Conservation (phyloP, 2,113 vertebrate genomes). For the Chinchilla lanigera region DNA sequence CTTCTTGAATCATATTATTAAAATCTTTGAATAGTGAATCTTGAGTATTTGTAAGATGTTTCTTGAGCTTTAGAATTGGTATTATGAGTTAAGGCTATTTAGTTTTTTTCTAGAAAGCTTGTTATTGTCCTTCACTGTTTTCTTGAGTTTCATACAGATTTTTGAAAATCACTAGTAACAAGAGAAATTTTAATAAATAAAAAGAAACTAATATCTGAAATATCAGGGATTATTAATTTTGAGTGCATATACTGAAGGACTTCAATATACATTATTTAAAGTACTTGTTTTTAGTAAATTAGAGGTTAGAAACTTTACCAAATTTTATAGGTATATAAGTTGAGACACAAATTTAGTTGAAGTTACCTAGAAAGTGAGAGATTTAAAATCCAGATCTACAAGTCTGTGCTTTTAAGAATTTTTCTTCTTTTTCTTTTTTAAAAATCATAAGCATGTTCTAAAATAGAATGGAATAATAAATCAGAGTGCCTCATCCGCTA, state of each 20-base stretch:
- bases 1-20: constrained; percentile 5
- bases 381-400: constrained; percentile 46
- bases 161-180: constrained; percentile 27
- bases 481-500: constrained; percentile 69
- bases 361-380: constrained; percentile 49
- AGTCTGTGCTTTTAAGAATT: constrained; percentile 32
- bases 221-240: constrained; percentile 38
- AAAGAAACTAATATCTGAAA: constrained; percentile 45
- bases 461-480: constrained; percentile 79
- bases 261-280: constrained; percentile 3
- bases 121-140: not conserved
- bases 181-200: constrained; percentile 28
- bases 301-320: not conserved
- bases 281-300: not conserved
- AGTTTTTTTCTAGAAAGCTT: not conserved
- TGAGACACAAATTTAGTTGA: constrained; percentile 23
- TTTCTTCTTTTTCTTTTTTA: constrained; percentile 1
- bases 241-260: constrained; percentile 21
- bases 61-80: constrained; percentile 49
- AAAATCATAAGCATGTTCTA: constrained; percentile 65
- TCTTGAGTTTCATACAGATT: not conserved
- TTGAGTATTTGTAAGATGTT: constrained; percentile 6
- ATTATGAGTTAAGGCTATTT: constrained; percentile 32
- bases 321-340: constrained; percentile 38
- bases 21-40: not conserved